Evolutionary conservation across 2,797 vertebrate species (phyloP), one percentile per base, ranked within the genome.

Genomic region (Gobio occitaniae): DNA sequence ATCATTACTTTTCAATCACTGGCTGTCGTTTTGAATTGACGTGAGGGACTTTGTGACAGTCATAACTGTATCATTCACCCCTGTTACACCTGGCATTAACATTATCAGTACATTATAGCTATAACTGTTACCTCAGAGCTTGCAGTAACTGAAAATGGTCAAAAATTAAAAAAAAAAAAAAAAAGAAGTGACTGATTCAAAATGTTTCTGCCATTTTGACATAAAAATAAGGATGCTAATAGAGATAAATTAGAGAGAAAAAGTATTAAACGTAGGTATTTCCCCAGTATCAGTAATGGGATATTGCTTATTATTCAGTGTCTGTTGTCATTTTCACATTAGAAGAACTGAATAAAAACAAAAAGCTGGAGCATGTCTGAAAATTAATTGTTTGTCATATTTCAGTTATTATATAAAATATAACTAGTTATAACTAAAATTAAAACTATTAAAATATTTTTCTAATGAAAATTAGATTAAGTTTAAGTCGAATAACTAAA

Each of bases 1-100:
- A 82, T 85, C 77, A 50, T 74, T 78, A 65, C 32, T 56, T 72
- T 81, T 38, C 48, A 70, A 68, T 44, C 78, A 50, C 61, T 70
- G 48, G 75, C 61, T 78, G 71, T 72, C 75, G 4, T 50, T 52
- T 15, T 29, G 59, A 75, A 66, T 32, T 19, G 65, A 79, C 44
- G 0, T 36, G 6, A 79, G 56, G 56, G 19, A 59, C 9, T 38
- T 61, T 78, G 63, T 78, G 8, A 78, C 56, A 63, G 56, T 78
- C 36, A 78, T 47, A 47, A 63, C 7, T 61, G 21, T 78, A 61
- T 77, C 36, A 61, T 15, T 61, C 52, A 0, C 17, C 13, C 7
- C 19, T 56, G 21, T 77, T 44, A 16, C 36, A 77, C 52, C 54
- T 77, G 17, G 48, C 72, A 12, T 75, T 36, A 36, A 54, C 17